Evolutionary conservation across 2,113 vertebrate genomes (phyloP), one percentile per base, ranked within the genome.

Genomic region (Cynopterus brachyotis): DNA sequence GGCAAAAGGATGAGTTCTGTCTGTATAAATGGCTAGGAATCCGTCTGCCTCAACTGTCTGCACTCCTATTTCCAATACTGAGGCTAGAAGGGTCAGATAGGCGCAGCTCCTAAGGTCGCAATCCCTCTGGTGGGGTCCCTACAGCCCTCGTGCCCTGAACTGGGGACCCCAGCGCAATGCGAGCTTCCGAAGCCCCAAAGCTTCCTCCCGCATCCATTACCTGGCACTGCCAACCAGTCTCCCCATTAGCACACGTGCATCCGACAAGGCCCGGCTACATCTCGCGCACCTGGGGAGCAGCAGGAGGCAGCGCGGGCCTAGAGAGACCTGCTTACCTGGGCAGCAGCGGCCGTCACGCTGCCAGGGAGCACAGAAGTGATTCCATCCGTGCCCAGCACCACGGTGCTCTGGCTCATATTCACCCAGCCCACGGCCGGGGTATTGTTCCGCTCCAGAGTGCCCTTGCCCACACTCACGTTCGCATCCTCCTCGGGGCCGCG

Each of bases 321-420:
- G 72, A 5, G 83, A 87, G 30, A 86, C 91, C 90, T 59, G 99
- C 99, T 99, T 99, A 99, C 99, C 99, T 98, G 98, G 30, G 93
- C 20, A 50, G 87, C 78, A 40, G 96, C 30, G 47, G 96, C 70
- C 53, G 90, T 85, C 96, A 98, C 82, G 87, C 98, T 98, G 96
- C 99, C 99, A 6, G 99, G 98, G 85, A 99, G 99, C 73, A 99
- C 99, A 22, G 99, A 99, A 60, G 99, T 99, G 98, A 99, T 99
- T 67, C 99, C 99, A 97, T 99, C 99, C 78, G 99, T 98, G 84
- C 99, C 99, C 98, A 99, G 98, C 26, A 99, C 99, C 98, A 99
- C 99, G 75, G 99, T 99, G 87, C 99, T 99, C 98, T 99, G 99
- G 98, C 99, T 99, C 99, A 99, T 98, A 90, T 99, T 98, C 95